Evolutionary conservation across 2,797 vertebrate species (phyloP).

Genomic region (Ambastaia sidthimunki): DNA sequence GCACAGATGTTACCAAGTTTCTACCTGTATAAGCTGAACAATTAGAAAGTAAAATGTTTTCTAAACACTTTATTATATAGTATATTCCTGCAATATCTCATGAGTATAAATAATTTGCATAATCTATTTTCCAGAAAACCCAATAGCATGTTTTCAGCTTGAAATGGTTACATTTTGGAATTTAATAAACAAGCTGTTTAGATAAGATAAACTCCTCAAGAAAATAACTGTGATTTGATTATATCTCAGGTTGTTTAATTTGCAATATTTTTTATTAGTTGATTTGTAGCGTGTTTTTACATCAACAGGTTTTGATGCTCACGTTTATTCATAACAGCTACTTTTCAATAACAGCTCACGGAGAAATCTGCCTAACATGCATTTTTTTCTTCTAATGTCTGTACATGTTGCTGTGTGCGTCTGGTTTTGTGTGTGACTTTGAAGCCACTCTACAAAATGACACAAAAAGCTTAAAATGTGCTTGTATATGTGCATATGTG

Average conservation of each 20-base stretch:
- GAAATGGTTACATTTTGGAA: neutral
- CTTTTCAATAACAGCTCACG: neutral
- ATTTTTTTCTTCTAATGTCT: neutral
- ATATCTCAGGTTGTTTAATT: neutral
- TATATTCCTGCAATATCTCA: neutral
- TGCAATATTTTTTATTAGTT: neutral
- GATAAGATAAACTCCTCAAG: neutral
- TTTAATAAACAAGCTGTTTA: conserved; percentile 1
- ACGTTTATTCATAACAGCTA: neutral
- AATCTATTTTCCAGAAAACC: conserved; percentile 11
- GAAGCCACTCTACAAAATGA: conserved; percentile 21
- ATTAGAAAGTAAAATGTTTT: conserved; percentile 20
- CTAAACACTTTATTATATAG: conserved; percentile 15
- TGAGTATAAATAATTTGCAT: conserved; percentile 31
- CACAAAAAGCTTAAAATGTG: conserved; percentile 17
- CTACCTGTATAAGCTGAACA: conserved; percentile 11
- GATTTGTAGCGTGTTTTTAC: neutral
- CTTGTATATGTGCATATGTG: neutral
- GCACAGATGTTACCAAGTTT: neutral
- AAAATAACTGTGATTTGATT: neutral
- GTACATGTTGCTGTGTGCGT: neutral
- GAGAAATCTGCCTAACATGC: neutral
- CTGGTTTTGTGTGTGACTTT: neutral
- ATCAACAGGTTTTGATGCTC: neutral
- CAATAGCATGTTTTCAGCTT: neutral